These are phyloP conservation scores for Ceratosolen solmsi DNA, from an alignment of 1,140 invertebrate genomes.

Conservation along the genomic window DNA sequence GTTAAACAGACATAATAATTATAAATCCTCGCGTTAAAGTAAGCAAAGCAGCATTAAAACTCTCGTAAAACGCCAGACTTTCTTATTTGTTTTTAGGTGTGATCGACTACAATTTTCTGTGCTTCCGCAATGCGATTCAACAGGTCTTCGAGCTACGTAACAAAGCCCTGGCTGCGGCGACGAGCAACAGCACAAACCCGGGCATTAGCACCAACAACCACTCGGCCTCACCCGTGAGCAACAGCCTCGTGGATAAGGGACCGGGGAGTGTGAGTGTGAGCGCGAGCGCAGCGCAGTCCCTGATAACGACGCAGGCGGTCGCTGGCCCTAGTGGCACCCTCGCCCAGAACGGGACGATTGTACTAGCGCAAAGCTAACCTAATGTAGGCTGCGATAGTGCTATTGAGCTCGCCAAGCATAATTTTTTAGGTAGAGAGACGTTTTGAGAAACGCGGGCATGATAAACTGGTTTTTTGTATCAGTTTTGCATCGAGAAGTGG, in stretches of 20 bases:
- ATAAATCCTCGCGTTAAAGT: no score
- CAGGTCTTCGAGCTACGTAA: slow-evolving; percentile 90
- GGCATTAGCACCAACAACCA: slow-evolving; percentile 60
- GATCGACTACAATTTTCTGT: slow-evolving; percentile 97
- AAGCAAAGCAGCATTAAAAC: no score
- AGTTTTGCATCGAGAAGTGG: no score
- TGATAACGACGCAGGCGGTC: background rate
- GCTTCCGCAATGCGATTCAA: slow-evolving; percentile 93
- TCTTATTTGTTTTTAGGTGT: slow-evolving; percentile 80
- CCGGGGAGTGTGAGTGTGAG: background rate
- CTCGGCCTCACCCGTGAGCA: slow-evolving; percentile 65
- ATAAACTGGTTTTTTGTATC: no score
- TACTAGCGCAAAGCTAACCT: slow-evolving; percentile 65
- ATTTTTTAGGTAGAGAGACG: slow-evolving; percentile 26
- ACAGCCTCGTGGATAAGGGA: slow-evolving; percentile 19
- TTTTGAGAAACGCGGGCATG: background rate
- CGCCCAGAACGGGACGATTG: slow-evolving; percentile 67
- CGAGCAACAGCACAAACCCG: background rate
- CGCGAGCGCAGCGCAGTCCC: background rate
- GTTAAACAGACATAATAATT: no score
- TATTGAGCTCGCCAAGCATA: background rate
- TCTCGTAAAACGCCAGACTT: no score
- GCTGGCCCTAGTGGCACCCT: slow-evolving; percentile 44
- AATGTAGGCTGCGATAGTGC: slow-evolving; percentile 2
- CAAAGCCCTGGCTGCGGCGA: slow-evolving; percentile 71